These are phyloP conservation scores for Emys orbicularis DNA, from an alignment of 2,797 vertebrate genomes.

Conservation along the genomic window DNA sequence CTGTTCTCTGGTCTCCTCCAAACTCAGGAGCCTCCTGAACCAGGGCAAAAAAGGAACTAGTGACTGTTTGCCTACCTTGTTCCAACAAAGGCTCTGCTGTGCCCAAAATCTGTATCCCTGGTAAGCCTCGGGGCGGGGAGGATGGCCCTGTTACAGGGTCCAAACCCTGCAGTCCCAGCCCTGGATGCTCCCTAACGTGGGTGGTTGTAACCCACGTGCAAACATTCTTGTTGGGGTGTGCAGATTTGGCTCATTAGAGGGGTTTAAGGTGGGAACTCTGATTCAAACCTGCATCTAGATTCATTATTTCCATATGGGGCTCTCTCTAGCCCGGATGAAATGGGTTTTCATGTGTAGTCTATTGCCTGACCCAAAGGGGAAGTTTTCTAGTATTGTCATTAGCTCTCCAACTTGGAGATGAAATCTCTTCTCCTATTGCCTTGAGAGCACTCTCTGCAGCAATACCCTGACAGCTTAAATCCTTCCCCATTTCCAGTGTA, in stretches of 20 bases:
- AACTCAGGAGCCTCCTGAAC: background rate
- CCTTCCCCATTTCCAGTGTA: too few species aligned
- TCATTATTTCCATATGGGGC: background rate
- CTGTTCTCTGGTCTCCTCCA: background rate
- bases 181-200: background rate
- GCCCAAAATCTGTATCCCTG: background rate
- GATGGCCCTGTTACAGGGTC: background rate
- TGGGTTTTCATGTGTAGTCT: background rate
- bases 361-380: rapidly evolving
- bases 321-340: rapidly evolving
- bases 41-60: background rate
- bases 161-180: background rate
- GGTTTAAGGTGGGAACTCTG: background rate
- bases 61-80: background rate
- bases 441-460: background rate
- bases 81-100: background rate
- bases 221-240: background rate
- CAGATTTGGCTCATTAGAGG: background rate
- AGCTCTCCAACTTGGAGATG: background rate
- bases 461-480: rapidly evolving
- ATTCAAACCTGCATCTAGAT: too few species aligned
- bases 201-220: background rate
- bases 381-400: background rate
- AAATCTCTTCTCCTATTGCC: background rate
- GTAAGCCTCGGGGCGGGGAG: background rate